A percentile compares a stretch with the other conserved stretches of the same genome.
phyloP scores from a whole-genome alignment of 2,797 vertebrate genomes.

The Parambassis ranga region DNA sequence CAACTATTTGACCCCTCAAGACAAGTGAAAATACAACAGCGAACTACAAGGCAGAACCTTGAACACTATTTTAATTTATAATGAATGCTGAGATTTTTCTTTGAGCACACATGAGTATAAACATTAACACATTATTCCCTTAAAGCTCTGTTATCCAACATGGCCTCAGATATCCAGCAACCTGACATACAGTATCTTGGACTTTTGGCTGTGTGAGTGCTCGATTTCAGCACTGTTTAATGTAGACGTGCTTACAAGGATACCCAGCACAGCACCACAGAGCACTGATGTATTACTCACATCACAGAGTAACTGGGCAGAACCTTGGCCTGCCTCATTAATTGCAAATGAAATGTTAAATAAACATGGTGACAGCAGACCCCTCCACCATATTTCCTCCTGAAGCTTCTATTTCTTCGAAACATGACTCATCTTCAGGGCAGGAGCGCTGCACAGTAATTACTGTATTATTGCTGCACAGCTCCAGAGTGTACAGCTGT shows the following conservation, averaged over 20 bases:
- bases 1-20: neutral
- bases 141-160: slow-evolving; percentile 23
- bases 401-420: slow-evolving; percentile 17
- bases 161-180: slow-evolving; percentile 4
- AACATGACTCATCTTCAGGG: slow-evolving; percentile 42
- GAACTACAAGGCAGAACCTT: slow-evolving; percentile 13
- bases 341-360: slow-evolving; percentile 52
- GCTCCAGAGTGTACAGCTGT: slow-evolving; percentile 9
- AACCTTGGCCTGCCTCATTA: slow-evolving; percentile 27
- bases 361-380: slow-evolving; percentile 27
- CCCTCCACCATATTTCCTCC: slow-evolving; percentile 11
- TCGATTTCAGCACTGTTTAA: slow-evolving; percentile 35
- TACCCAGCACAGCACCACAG: neutral
- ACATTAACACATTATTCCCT: slow-evolving; percentile 15
- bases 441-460: slow-evolving; percentile 38
- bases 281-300: neutral
- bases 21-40: neutral
- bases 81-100: slow-evolving; percentile 6
- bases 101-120: neutral
- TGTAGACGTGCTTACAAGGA: slow-evolving; percentile 17
- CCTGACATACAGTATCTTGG: neutral
- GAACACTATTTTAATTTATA: slow-evolving; percentile 6
- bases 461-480: slow-evolving; percentile 27
- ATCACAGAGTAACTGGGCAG: slow-evolving; percentile 9
- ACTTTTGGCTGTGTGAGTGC: neutral